phyloP scores from a whole-genome alignment of 2,113 vertebrate species.

The Pipra filicauda region DNA sequence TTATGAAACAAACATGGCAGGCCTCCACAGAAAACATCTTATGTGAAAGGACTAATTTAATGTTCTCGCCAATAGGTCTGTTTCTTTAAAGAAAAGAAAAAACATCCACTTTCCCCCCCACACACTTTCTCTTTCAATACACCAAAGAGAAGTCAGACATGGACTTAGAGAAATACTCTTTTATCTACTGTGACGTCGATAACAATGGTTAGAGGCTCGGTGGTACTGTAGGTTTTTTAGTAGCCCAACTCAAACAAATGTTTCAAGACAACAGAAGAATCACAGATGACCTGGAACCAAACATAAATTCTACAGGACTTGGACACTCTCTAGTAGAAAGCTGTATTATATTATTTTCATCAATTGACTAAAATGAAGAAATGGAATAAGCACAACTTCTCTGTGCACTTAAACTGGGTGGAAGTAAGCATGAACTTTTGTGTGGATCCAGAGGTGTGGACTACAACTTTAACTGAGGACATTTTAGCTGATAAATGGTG shows the following conservation, averaged over 20 bases:
- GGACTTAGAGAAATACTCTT: neutral
- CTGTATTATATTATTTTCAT: neutral
- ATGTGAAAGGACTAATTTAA: neutral
- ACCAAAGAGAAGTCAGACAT: neutral
- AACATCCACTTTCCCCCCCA: neutral
- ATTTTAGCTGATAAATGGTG: neutral
- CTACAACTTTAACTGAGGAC: neutral
- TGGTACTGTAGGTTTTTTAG: neutral
- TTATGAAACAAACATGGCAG: constrained; percentile 20
- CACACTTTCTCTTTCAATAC: neutral
- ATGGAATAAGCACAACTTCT: neutral
- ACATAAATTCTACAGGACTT: neutral
- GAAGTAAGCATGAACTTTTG: neutral
- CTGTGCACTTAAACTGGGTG: neutral
- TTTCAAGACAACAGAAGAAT: neutral
- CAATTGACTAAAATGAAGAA: neutral
- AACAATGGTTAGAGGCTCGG: neutral
- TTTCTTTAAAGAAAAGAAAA: neutral
- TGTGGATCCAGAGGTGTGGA: neutral
- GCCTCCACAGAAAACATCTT: neutral
- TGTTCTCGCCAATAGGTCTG: neutral
- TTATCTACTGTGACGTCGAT: neutral
- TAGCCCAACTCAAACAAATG: neutral
- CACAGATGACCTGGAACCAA: neutral
- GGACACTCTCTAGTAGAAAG: neutral